Percentiles rank a stretch among this genome's conserved stretches.
Evolutionary conservation across 2,888 invertebrate species (phyloP).

Genomic region (Chrysolina haemoptera): DNA sequence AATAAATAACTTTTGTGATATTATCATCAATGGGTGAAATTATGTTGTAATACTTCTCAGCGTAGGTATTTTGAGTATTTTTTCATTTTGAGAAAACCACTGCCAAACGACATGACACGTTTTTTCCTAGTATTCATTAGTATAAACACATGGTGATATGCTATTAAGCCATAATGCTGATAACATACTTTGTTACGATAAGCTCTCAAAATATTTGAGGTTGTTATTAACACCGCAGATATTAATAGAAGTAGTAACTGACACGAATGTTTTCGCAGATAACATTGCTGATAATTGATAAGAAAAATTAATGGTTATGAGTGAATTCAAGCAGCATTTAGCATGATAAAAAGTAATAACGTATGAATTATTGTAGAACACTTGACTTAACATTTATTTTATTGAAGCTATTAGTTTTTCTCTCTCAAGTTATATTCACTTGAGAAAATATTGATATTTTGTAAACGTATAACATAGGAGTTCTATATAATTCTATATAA

Average conservation of each 20-base stretch:
- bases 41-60: not conserved
- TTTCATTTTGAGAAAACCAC: constrained; percentile 7
- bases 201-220: constrained; percentile 40
- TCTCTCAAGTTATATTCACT: too few species aligned
- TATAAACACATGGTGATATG: constrained; percentile 23
- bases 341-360: not conserved
- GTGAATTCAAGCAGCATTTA: not conserved
- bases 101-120: not conserved
- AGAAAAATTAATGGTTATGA: constrained; percentile 26
- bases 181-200: constrained; percentile 38
- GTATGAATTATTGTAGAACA: too few species aligned
- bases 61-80: not conserved
- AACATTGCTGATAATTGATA: constrained; percentile 13
- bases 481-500: too few species aligned
- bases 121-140: constrained; percentile 17
- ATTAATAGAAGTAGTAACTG: constrained; percentile 25
- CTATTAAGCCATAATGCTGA: constrained; percentile 40
- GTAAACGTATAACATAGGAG: too few species aligned
- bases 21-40: too few species aligned
- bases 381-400: too few species aligned
- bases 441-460: too few species aligned
- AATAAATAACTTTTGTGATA: too few species aligned
- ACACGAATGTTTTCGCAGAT: constrained; percentile 24
- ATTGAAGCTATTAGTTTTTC: too few species aligned
- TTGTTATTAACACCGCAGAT: constrained; percentile 33